Evolutionary conservation across 2,113 vertebrate genomes (phyloP), one percentile per base, ranked within the genome.

Genomic region (Lynx canadensis): DNA sequence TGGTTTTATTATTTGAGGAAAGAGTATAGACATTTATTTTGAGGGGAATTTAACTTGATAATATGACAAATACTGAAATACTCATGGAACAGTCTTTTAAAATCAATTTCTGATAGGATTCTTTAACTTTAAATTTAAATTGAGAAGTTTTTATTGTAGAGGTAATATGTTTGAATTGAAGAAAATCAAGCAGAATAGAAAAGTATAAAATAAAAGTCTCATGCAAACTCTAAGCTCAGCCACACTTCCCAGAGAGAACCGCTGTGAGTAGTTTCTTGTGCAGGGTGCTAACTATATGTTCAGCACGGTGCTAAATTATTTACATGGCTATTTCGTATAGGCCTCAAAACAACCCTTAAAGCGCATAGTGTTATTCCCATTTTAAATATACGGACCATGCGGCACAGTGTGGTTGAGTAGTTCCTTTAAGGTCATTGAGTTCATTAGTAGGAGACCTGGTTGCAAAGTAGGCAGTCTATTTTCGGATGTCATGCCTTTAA

Each of bases 1-100:
- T 86, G n/a, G 83, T 91, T 92, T 97, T 78, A 85, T 68, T 94
- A 94, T 97, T 76, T 85, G 89, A 97, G 57, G 73, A 71, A 95
- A 96, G 94, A 93, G 68, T 71, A 69, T n/a, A 76, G 82, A 88
- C 29, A 78, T 97, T 97, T 94, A 81, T 89, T 95, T 23, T 66
- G 87, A 97, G 31, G 36, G 65, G 68, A 90, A 91, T 93, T 96
- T 95, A 96, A 96, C 83, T 92, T 60, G 57, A 92, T 80, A 95
- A 65, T 80, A 85, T 95, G 83, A 88, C 45, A 78, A 52, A 95
- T 91, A 88, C 60, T 95, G 69, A 95, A 90, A 87, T 93, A 87
- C 55, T 71, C 74, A 79, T 50, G 29, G 84, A 76, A 79, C 48
- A 86, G 38, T 83, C 78, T 94, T 93, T 96, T 95, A 12, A 94